These are phyloP conservation scores for Pseudochaenichthys georgianus DNA, from an alignment of 2,797 vertebrate genomes.

Conservation along the genomic window DNA sequence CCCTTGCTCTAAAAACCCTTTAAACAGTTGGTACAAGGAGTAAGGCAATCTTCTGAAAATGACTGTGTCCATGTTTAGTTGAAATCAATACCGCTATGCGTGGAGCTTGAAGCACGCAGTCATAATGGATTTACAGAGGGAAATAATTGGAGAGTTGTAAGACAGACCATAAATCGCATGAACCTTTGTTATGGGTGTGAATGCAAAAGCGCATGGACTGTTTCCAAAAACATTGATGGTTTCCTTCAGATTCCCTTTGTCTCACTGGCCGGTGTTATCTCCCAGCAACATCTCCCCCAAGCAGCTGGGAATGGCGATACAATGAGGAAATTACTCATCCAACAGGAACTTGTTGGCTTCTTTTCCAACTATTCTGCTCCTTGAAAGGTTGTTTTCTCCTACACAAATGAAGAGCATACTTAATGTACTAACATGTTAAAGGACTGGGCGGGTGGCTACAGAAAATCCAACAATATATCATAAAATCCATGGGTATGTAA, in stretches of 20 bases:
- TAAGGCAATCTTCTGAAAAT: conserved; percentile 43
- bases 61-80: conserved; percentile 67
- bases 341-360: conserved; percentile 65
- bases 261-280: conserved; percentile 29
- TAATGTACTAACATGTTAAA: conserved; percentile 29
- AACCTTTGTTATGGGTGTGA: conserved; percentile 32
- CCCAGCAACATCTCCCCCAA: conserved; percentile 53
- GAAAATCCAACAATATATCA: background rate
- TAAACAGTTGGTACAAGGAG: conserved; percentile 45
- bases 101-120: conserved; percentile 56
- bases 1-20: conserved; percentile 48
- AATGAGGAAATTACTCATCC: conserved; percentile 77
- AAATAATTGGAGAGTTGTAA: conserved; percentile 48
- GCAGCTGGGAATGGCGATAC: conserved; percentile 74
- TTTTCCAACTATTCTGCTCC: conserved; percentile 54
- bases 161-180: conserved; percentile 35
- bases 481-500: background rate
- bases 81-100: conserved; percentile 67
- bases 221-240: conserved; percentile 32
- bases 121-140: conserved; percentile 38
- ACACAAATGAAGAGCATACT: conserved; percentile 37
- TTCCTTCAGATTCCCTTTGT: conserved; percentile 57
- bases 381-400: conserved; percentile 33
- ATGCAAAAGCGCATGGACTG: no score
- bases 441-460: background rate